phyloP scores from a whole-genome alignment of 2,113 vertebrate species.

The Periophthalmus modestus region DNA sequence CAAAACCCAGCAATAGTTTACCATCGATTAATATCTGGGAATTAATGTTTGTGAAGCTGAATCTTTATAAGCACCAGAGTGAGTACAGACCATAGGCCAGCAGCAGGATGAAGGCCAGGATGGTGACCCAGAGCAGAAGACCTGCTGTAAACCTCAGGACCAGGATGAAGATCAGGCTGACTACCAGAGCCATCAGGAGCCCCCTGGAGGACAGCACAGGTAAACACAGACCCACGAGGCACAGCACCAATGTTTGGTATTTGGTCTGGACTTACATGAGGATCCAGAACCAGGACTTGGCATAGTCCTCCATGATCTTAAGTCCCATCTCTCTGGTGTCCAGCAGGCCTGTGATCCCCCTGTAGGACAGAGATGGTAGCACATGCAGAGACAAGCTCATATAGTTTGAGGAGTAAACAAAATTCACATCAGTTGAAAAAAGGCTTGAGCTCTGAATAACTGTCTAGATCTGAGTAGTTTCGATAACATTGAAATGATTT shows the following conservation, averaged over 20 bases:
- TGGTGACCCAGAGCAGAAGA: conserved; percentile 86
- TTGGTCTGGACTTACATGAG: conserved; percentile 81
- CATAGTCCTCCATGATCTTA: conserved; percentile 89
- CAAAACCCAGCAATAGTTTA: too few species aligned
- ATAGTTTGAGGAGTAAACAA: too few species aligned
- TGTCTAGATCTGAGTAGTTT: too few species aligned
- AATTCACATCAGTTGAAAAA: too few species aligned
- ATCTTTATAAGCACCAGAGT: background rate
- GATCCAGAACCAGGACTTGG: conserved; percentile 90
- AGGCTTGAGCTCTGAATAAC: too few species aligned
- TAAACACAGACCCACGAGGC: background rate
- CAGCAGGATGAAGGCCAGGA: conserved; percentile 82
- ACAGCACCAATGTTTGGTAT: background rate
- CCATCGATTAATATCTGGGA: too few species aligned
- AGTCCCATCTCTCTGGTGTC: conserved; percentile 82
- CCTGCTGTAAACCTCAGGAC: conserved; percentile 87
- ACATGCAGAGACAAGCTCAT: background rate
- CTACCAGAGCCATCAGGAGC: conserved; percentile 82
- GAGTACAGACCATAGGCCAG: conserved; percentile 82
- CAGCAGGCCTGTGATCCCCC: conserved; percentile 81
- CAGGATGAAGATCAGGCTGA: conserved; percentile 87
- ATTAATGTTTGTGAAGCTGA: too few species aligned
- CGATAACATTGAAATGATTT: too few species aligned
- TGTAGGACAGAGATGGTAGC: conserved; percentile 46
- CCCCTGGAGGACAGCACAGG: conserved; percentile 69